Evolutionary conservation across 2,888 invertebrate species (phyloP).

Genomic region (Eubasilissa splendida): DNA sequence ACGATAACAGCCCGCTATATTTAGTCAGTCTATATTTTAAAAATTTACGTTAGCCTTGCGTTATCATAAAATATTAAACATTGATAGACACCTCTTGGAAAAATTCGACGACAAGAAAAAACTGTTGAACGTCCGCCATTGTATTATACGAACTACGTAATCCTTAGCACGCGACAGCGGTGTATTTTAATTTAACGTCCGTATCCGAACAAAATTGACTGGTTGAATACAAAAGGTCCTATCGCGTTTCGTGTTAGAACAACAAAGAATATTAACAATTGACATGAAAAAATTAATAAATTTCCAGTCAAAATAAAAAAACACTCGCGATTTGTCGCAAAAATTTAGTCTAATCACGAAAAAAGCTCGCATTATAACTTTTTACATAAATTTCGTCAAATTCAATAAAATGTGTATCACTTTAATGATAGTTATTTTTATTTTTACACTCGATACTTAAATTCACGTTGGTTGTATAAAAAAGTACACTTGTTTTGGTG

Average conservation of each 20-base stretch:
- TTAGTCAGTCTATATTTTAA: conserved; percentile 58
- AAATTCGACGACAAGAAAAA: conserved; percentile 45
- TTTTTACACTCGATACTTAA: conserved; percentile 31
- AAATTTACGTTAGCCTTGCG: conserved; percentile 42
- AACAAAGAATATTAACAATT: conserved; percentile 43
- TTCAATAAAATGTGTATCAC: conserved; percentile 3
- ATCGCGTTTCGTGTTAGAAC: conserved; percentile 39
- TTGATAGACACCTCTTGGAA: conserved; percentile 56
- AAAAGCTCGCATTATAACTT: conserved; percentile 42
- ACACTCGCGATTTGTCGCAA: conserved; percentile 27
- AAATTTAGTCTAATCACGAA: conserved; percentile 41
- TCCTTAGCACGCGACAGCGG: conserved; percentile 40
- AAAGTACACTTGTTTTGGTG: conserved; percentile 38
- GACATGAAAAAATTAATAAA: conserved; percentile 10
- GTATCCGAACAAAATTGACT: conserved; percentile 46
- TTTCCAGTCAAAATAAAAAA: conserved; percentile 23
- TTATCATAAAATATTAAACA: conserved; percentile 40
- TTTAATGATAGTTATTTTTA: neutral
- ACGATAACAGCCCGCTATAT: conserved; percentile 58
- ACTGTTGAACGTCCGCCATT: conserved; percentile 34
- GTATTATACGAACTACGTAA: conserved; percentile 20
- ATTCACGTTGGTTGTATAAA: conserved; percentile 39
- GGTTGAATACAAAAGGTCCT: conserved; percentile 37
- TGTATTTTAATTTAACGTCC: conserved; percentile 37
- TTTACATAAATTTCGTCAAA: neutral